Evolutionary conservation across 2,113 vertebrate genomes (phyloP), one percentile per base, ranked within the genome.

Genomic region (Coryphaenoides rupestris): DNA sequence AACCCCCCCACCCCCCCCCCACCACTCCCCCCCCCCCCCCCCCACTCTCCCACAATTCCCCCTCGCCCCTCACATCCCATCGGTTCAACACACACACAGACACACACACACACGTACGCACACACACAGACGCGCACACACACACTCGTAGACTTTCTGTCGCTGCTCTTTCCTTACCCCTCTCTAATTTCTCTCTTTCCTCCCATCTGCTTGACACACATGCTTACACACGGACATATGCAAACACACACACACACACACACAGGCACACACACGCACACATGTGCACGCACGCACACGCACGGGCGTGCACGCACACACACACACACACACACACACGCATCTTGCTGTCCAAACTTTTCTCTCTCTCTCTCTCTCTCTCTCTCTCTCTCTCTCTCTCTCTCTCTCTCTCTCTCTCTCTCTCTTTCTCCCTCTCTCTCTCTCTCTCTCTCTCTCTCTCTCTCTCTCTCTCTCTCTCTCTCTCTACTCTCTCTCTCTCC

Each of bases 151-250:
- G 67, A 84, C 86, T 87, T 82, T 84, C 86, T 88, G 85, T 85
- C 83, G 82, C 86, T 87, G 84, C 82, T 86, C 86, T 88, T 61
- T 83, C 79, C 86, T 88, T 88, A 82, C 82, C 84, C 84, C 78
- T 86, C 82, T 87, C 86, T 88, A 82, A 85, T 89, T 89, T 86
- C 85, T 87, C 75, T 85, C 80, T 88, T 87, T 88, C 85, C 82
- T 87, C 81, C 85, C 87, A 89, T 88, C 87, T 89, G 87, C 78
- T 87, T 75, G 70, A 79, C 84, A 89, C 81, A 83, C 86, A 86
- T 82, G 79, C 76, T 76, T 73, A 63, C 70, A 49, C 40, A 49
- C 59, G 46, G 19, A 22, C 33, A 61, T 28, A 49, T 21, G 21
- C 46, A 19, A 1, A n/a, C 23, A 21, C 19, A 40, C 46, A 28